Evolutionary conservation across 2,797 vertebrate species (phyloP), one percentile per base, ranked within the genome.

Genomic region (Meriones psammophilus): DNA sequence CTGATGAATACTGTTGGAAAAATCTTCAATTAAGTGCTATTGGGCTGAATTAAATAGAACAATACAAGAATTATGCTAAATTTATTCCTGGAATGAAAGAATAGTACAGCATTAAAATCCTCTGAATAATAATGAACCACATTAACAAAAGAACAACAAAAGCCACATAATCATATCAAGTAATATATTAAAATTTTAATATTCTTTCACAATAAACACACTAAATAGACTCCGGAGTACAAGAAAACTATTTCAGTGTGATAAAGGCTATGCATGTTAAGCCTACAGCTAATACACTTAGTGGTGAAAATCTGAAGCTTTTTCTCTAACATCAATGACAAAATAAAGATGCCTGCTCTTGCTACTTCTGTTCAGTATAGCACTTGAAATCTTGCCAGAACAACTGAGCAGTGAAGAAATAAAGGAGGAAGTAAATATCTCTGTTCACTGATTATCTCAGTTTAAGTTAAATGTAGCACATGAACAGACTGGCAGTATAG

Each of bases 11-110:
- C 60, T 85, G 56, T 62, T 77, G 28, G 14, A 84, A 20, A 97
- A 87, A 42, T 87, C 10, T 28, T 90, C 30, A 91, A 17, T 64
- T 80, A 50, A 91, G 60, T 93, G 74, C 50, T 89, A 36, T 39
- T 33, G 50, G 33, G 56, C n/a, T 81, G 46, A 94, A 78, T 92
- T 94, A 66, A 79, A 14, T 56, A 50, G 58, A 50, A 80, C 18
- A 58, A 46, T 93, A 36, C 76, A 94, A 91, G 60, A 50, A 73
- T 80, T 88, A 71, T 89, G 28, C 18, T 86, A 46, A 36, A 94
- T 88, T 97, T 95, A 86, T 94, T 92, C 46, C 56, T 95, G 58
- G 30, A 91, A 83, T 91, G 26, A 56, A 92, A 79, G 33, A 26
- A 88, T 90, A 28, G 39, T 81, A 56, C 15, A 79, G 9, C 30